Conservation (phyloP, 2,797 vertebrate species). For the Psittacula echo region DNA sequence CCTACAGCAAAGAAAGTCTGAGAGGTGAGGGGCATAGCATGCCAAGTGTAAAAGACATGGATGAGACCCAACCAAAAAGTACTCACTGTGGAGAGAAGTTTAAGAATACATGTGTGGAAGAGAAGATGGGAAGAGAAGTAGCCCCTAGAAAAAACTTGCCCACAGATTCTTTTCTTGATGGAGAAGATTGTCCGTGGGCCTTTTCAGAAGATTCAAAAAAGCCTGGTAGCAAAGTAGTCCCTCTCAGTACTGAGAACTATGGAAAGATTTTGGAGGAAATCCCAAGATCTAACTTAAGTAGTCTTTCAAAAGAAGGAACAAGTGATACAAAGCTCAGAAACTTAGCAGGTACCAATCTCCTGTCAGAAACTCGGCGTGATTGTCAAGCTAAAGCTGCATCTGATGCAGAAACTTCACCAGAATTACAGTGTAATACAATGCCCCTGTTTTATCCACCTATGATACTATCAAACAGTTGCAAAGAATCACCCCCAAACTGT, state of each 20-base stretch:
- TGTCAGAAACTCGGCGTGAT: background rate
- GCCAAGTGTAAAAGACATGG: background rate
- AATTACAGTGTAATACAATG: background rate
- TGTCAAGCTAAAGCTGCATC: background rate
- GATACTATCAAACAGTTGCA: background rate
- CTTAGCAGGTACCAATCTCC: background rate
- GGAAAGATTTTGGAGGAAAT: conserved; percentile 14
- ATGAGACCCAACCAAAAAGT: background rate
- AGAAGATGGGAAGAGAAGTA: background rate
- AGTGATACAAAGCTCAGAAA: background rate
- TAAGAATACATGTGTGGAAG: background rate
- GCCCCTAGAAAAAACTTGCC: background rate
- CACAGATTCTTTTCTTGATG: background rate
- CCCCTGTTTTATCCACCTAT: background rate
- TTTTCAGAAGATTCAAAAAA: background rate
- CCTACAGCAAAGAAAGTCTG: background rate
- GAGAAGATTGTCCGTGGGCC: background rate
- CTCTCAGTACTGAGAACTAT: background rate
- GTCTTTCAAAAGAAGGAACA: background rate
- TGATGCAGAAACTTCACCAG: background rate
- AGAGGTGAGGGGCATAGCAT: background rate
- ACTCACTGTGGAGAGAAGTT: background rate
- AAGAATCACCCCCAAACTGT: background rate
- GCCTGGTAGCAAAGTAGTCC: background rate
- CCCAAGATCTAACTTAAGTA: background rate